Conservation (phyloP, 37 sponge, comb jelly and placozoan species). For the Tethya wilhelma region DNA sequence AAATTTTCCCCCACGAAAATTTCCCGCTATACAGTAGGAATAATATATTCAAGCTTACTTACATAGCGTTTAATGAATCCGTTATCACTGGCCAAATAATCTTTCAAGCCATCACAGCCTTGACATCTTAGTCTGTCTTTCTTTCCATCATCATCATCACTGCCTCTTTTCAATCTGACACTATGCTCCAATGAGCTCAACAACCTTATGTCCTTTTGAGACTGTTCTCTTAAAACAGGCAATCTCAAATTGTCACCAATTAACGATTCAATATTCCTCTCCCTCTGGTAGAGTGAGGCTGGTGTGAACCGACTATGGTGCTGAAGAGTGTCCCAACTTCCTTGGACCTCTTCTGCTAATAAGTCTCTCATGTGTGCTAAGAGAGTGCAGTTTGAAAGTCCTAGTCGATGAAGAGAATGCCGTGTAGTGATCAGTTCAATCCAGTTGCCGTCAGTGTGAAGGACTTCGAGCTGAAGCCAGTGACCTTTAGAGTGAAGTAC, state of each 20-base stretch:
- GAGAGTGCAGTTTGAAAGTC: constrained; percentile 1
- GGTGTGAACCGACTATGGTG: background rate
- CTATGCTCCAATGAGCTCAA: background rate
- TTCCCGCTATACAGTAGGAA: too few species aligned
- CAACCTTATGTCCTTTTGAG: background rate
- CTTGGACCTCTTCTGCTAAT: background rate
- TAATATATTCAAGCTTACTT: too few species aligned
- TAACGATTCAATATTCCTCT: background rate
- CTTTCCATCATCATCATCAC: background rate
- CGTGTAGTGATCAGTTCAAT: background rate
- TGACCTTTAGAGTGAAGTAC: background rate
- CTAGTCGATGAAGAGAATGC: background rate
- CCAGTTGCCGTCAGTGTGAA: constrained; percentile 9
- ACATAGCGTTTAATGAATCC: too few species aligned
- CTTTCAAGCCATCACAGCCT: too few species aligned
- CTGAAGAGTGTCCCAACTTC: constrained; percentile 10
- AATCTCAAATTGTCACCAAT: too few species aligned
- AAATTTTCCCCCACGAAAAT: too few species aligned
- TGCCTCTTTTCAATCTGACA: too few species aligned
- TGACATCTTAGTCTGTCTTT: too few species aligned
- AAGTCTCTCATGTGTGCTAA: background rate
- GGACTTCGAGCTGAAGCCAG: constrained; percentile 4
- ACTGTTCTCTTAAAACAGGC: too few species aligned
- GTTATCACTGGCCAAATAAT: too few species aligned
- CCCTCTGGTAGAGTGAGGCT: background rate